Evolutionary conservation across 2,888 invertebrate species (phyloP), one percentile per base, ranked within the genome.

Genomic region (Drosophila quinaria): DNA sequence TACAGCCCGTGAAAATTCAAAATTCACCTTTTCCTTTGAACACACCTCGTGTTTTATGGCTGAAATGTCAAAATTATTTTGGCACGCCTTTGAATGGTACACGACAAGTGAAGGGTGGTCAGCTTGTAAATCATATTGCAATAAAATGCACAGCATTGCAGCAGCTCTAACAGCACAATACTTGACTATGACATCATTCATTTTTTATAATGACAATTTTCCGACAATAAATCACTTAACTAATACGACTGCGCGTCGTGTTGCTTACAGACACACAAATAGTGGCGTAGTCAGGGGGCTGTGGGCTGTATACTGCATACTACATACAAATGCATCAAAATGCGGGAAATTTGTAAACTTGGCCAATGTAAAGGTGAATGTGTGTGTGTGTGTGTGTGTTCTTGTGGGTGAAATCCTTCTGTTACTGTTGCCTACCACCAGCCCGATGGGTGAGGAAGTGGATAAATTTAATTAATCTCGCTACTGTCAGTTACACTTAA

Each of bases 401-500:
- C 54, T 47, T 59, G 31, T 47, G 62, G 19, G 58, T 33, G 41
- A 17, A 47, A 51, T 54, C 9, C 56, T 10, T 11, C 22, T 39
- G 56, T 51, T 55, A 44, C 17, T 50, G n/a, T 17, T 41, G 17
- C 39, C 10, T 15, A 39, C 3, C 37, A 11, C n/a, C 37, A 2
- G 70, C 35, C 17, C 41, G 59, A 37, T 72, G 73, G 55, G 68
- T 51, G 39, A 50, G 64, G 37, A 35, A 65, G 47, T 58, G 72
- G 80, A 84, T 87, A 86, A 91, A 90, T 91, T 91, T 91, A 91
- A 41, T 91, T 91, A 91, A 91, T 91, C 89, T 88, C 81, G 83
- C 86, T 81, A 87, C 89, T 90, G 82, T 91, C 91, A 91, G 89
- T 91, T 89, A 89, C 91, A 91, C 88, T 88, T 90, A 90, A 89